Percentiles rank a stretch among this genome's conserved stretches.
phyloP scores from a whole-genome alignment of 2,797 vertebrate species.

The Natrix natrix region DNA sequence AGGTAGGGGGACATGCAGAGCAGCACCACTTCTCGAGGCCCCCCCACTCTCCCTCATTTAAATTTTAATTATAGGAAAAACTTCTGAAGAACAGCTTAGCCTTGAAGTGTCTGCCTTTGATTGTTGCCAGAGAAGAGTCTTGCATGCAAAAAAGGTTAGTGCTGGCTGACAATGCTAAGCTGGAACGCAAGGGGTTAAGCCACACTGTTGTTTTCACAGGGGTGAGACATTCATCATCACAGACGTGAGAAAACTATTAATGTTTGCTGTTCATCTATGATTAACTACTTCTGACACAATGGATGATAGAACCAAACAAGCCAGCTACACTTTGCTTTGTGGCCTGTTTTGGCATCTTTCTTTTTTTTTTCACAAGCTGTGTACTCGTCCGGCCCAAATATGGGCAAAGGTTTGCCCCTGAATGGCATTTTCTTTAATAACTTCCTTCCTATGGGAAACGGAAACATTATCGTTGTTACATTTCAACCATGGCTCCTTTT shows the following conservation, averaged over 20 bases:
- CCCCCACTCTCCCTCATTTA: not conserved
- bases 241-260: conserved; percentile 19
- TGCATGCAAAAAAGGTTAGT: not conserved
- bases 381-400: rapidly evolving
- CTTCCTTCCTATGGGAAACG: not conserved
- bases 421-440: not conserved
- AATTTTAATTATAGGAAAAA: not conserved
- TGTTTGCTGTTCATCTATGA: conserved; percentile 22
- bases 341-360: conserved; percentile 31
- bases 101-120: not conserved
- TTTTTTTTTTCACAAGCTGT: not conserved
- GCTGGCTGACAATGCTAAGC: not conserved
- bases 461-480: not conserved
- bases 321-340: conserved; percentile 30
- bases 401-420: rapidly evolving
- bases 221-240: not conserved
- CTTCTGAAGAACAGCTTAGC: not conserved
- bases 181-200: not conserved
- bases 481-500: not conserved
- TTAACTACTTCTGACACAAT: conserved; percentile 65
- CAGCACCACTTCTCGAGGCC: not conserved
- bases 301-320: conserved; percentile 40
- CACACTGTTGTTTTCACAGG: not conserved
- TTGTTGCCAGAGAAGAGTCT: not conserved
- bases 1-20: not conserved